These are phyloP conservation scores for Acanthopleura granulata DNA, from an alignment of 2,888 invertebrate species.

Conservation along the genomic window DNA sequence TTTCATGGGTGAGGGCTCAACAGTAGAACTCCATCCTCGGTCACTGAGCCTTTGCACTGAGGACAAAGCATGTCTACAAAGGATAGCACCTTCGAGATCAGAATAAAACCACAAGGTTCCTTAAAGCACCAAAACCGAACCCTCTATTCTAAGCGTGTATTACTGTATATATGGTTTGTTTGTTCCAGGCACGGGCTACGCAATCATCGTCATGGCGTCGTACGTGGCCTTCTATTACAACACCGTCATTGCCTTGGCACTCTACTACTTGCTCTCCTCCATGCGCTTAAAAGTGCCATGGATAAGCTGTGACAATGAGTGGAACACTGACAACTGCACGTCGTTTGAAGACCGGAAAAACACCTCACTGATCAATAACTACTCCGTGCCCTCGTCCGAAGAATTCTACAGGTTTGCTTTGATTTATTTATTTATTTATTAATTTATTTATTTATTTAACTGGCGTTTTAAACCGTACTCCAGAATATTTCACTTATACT, in stretches of 20 bases:
- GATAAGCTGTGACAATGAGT: slow-evolving; percentile 66
- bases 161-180: slow-evolving; percentile 18
- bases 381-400: slow-evolving; percentile 42
- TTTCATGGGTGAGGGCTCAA: too few relatives aligned
- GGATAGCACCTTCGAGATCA: too few relatives aligned
- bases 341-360: slow-evolving; percentile 70
- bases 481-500: too few relatives aligned
- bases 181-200: slow-evolving; percentile 89
- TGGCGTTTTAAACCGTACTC: too few relatives aligned
- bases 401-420: slow-evolving; percentile 53
- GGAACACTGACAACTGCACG: slow-evolving; percentile 71
- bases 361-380: slow-evolving; percentile 27
- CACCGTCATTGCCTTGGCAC: slow-evolving; percentile 95
- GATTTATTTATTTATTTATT: too few relatives aligned
- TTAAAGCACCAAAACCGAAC: too few relatives aligned
- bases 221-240: slow-evolving; percentile 88
- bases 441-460: too few relatives aligned
- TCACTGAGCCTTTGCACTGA: too few relatives aligned
- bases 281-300: slow-evolving; percentile 67
- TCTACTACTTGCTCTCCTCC: slow-evolving; percentile 68
- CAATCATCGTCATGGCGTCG: slow-evolving; percentile 90
- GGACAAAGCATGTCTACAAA: too few relatives aligned
- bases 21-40: too few relatives aligned
- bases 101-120: too few relatives aligned
- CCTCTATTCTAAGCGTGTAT: too few relatives aligned